These are phyloP conservation scores for Dione juno DNA, from an alignment of 2,888 invertebrate species.

Conservation along the genomic window DNA sequence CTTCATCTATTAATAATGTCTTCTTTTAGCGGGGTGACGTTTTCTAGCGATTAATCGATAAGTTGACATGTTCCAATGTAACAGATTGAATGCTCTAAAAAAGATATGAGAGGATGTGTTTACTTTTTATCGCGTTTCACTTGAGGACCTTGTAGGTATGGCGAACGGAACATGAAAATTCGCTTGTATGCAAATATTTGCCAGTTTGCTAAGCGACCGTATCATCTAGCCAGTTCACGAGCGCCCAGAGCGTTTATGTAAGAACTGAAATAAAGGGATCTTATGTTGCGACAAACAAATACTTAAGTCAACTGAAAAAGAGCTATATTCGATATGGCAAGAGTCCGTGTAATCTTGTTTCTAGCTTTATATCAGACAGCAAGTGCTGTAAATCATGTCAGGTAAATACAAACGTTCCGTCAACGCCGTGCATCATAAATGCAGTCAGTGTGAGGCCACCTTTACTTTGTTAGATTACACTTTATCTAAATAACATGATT, in stretches of 20 bases:
- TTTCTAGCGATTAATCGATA: constrained; percentile 63
- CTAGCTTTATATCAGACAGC: constrained; percentile 55
- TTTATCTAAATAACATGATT: background rate
- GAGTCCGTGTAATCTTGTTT: constrained; percentile 50
- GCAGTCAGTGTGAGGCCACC: constrained; percentile 55
- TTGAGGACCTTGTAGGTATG: constrained; percentile 36
- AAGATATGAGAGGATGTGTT: background rate
- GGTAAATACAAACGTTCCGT: constrained; percentile 64
- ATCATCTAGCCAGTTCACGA: constrained; percentile 70
- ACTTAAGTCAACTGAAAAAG: constrained; percentile 45
- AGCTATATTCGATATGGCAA: constrained; percentile 45
- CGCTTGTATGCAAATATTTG: constrained; percentile 60
- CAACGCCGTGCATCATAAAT: constrained; percentile 57
- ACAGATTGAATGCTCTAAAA: background rate
- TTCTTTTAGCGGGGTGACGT: constrained; percentile 73
- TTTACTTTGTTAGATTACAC: constrained; percentile 50
- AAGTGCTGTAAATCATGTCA: constrained; percentile 66
- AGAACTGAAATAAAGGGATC: constrained; percentile 56
- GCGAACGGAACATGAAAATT: constrained; percentile 49
- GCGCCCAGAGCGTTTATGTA: constrained; percentile 63
- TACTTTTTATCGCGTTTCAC: constrained; percentile 30
- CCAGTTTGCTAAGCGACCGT: constrained; percentile 65
- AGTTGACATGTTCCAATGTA: constrained; percentile 45
- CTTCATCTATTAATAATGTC: constrained; percentile 82
- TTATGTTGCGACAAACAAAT: constrained; percentile 45